These are phyloP conservation scores for Cirrhinus molitorella DNA, from an alignment of 2,797 vertebrate genomes.

Conservation along the genomic window DNA sequence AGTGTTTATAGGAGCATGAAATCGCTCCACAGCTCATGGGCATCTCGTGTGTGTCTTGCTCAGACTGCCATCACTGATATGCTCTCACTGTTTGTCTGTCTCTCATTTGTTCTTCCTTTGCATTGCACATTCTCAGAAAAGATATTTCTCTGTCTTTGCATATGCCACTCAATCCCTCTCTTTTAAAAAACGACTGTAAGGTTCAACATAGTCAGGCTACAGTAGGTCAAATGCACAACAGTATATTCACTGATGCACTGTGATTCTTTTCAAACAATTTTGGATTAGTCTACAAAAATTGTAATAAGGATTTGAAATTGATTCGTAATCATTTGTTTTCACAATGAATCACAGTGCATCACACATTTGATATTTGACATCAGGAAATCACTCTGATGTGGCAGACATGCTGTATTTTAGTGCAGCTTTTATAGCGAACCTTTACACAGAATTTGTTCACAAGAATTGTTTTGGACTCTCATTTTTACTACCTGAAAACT, in stretches of 20 bases:
- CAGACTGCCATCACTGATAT: slow-evolving; percentile 33
- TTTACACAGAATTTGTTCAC: background rate
- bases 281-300: too few species aligned
- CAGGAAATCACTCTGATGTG: background rate
- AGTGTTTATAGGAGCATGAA: slow-evolving; percentile 84
- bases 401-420: background rate
- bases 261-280: background rate
- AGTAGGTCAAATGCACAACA: background rate
- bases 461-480: background rate
- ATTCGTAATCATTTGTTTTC: too few species aligned
- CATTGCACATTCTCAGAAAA: slow-evolving; percentile 26
- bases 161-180: background rate
- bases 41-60: slow-evolving; percentile 51
- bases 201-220: background rate
- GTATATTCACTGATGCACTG: background rate
- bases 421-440: background rate
- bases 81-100: slow-evolving; percentile 29
- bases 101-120: slow-evolving; percentile 18
- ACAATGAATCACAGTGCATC: too few species aligned
- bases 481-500: background rate
- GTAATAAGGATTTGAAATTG: too few species aligned
- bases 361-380: background rate
- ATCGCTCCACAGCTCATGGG: slow-evolving; percentile 77
- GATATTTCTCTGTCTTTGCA: background rate
- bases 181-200: background rate